Evolutionary conservation across 2,113 vertebrate genomes (phyloP).

Genomic region (Pelodiscus sinensis): DNA sequence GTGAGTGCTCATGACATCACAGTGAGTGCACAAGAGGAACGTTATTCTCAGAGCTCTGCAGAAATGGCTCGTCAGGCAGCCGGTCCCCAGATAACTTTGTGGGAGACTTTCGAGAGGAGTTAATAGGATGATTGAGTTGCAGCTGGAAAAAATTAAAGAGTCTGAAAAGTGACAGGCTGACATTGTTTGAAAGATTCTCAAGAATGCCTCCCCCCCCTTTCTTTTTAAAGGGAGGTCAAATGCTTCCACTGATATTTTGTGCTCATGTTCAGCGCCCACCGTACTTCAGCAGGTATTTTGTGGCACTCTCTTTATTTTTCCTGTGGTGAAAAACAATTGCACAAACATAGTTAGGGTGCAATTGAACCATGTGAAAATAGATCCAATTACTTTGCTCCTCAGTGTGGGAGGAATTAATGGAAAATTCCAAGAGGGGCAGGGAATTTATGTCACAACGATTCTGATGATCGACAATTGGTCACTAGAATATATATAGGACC

Average conservation of each 20-base stretch:
- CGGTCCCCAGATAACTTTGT: conserved; percentile 71
- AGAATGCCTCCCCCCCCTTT: not conserved
- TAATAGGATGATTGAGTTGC: conserved; percentile 82
- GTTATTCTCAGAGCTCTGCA: conserved; percentile 78
- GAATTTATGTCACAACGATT: not conserved
- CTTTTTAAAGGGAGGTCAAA: conserved; percentile 23
- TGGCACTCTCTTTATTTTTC: not conserved
- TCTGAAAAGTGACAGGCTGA: conserved; percentile 63
- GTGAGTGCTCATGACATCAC: conserved; percentile 88
- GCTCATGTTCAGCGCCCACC: conserved; percentile 13
- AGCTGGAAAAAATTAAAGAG: conserved; percentile 83
- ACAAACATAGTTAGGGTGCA: not conserved
- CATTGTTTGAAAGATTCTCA: conserved; percentile 19
- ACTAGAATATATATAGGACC: not conserved
- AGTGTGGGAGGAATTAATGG: not conserved
- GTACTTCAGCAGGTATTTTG: conserved; percentile 26
- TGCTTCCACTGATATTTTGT: conserved; percentile 19
- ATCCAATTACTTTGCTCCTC: not conserved
- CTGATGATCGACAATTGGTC: not conserved
- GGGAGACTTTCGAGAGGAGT: conserved; percentile 77
- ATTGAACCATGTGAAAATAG: conserved; percentile 3
- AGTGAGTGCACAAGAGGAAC: conserved; percentile 83
- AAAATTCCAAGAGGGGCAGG: not conserved
- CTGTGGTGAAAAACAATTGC: not conserved
- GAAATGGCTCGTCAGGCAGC: conserved; percentile 71